These are phyloP conservation scores for Melanchra persicariae DNA, from an alignment of 2,888 invertebrate genomes.

Conservation along the genomic window DNA sequence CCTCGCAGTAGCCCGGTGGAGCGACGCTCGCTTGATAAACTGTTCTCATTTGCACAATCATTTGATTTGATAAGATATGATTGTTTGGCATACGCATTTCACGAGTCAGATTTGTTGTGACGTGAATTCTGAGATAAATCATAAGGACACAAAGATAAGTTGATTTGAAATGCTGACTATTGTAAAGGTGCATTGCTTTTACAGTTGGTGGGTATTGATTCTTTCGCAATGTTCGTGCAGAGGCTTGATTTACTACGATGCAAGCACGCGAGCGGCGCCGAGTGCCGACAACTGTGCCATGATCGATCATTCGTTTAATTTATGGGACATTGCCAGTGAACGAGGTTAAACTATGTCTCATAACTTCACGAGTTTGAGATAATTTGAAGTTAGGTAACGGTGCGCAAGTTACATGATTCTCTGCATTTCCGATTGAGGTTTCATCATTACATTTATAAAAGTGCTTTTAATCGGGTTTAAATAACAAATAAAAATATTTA, in stretches of 20 bases:
- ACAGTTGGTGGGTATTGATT: conserved; percentile 56
- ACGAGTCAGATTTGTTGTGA: conserved; percentile 85
- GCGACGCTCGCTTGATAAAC: conserved; percentile 78
- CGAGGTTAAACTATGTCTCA: conserved; percentile 60
- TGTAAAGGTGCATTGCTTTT: conserved; percentile 50
- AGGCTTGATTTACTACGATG: conserved; percentile 65
- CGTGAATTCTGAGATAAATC: conserved; percentile 79
- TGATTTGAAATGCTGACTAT: conserved; percentile 47
- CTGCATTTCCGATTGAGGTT: conserved; percentile 51
- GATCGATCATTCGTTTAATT: conserved; percentile 72
- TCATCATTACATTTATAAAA: conserved; percentile 20
- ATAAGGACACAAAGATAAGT: conserved; percentile 69
- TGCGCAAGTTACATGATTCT: conserved; percentile 52
- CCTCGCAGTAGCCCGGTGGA: conserved; percentile 79
- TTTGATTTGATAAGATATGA: conserved; percentile 87
- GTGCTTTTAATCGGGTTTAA: conserved; percentile 7
- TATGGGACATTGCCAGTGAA: conserved; percentile 64
- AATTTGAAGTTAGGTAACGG: conserved; percentile 34
- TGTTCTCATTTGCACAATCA: conserved; percentile 88
- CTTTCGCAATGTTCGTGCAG: conserved; percentile 67
- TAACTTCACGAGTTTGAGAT: conserved; percentile 34
- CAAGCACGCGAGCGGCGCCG: conserved; percentile 55
- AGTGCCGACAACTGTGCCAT: conserved; percentile 57
- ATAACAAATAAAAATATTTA: conserved; percentile 3
- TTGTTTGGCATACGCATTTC: conserved; percentile 84